Evolutionary conservation across 1,140 invertebrate species (phyloP).

Genomic region (Andrena cerasifolii): DNA sequence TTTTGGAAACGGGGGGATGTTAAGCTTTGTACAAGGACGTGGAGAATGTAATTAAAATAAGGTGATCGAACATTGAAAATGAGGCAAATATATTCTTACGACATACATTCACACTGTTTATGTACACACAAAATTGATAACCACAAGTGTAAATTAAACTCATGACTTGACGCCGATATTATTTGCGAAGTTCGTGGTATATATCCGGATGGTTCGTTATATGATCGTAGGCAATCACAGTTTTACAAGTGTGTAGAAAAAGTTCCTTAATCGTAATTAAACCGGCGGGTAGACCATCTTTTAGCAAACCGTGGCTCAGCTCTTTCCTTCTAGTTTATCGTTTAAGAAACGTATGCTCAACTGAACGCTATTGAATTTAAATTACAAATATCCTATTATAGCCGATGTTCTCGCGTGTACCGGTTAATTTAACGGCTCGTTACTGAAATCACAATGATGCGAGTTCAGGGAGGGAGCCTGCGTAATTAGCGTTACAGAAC

Average conservation of each 20-base stretch:
- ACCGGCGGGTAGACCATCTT: slow-evolving; percentile 27
- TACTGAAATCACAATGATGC: slow-evolving; percentile 31
- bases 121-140: slow-evolving; percentile 60
- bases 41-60: slow-evolving; percentile 47
- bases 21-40: not conserved
- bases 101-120: slow-evolving; percentile 62
- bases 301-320: slow-evolving; percentile 34
- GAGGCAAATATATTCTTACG: slow-evolving; percentile 62
- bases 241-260: slow-evolving; percentile 64
- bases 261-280: slow-evolving; percentile 39
- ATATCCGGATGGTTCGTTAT: slow-evolving; percentile 51
- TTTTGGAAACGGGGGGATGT: not conserved
- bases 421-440: slow-evolving; percentile 34
- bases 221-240: slow-evolving; percentile 60
- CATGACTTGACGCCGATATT: slow-evolving; percentile 45
- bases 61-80: slow-evolving; percentile 55
- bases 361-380: slow-evolving; percentile 52
- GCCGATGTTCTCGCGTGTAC: slow-evolving; percentile 31
- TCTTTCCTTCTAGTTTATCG: slow-evolving; percentile 30
- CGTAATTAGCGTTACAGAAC: slow-evolving; percentile 38
- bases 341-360: slow-evolving; percentile 48
- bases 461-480: not conserved
- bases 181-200: slow-evolving; percentile 53
- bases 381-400: slow-evolving; percentile 53
- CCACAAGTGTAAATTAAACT: slow-evolving; percentile 61